Evolutionary conservation across 2,888 invertebrate genomes (phyloP).

Genomic region (Baccha elongata): DNA sequence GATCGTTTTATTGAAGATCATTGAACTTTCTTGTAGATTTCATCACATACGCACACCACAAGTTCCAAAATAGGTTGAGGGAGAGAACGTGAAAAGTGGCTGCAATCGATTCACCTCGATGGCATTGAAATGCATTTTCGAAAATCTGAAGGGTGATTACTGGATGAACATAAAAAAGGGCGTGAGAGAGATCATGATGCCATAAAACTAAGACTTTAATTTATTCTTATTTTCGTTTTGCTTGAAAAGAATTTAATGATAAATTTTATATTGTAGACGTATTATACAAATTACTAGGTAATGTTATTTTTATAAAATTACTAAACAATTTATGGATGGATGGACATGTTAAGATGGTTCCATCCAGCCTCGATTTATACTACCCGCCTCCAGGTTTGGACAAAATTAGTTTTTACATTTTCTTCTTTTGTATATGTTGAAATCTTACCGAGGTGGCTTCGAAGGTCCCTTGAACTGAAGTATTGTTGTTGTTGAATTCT

Average conservation of each 20-base stretch:
- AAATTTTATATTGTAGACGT: no score
- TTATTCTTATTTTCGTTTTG: neutral
- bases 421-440: no score
- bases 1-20: slow-evolving; percentile 52
- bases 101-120: slow-evolving; percentile 27
- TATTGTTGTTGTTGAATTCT: no score
- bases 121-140: neutral
- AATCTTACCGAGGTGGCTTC: no score
- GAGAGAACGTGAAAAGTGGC: slow-evolving; percentile 6
- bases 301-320: no score
- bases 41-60: neutral
- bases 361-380: no score
- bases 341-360: no score
- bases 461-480: no score
- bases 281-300: no score
- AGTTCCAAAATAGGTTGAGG: slow-evolving; percentile 2
- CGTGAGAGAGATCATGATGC: slow-evolving; percentile 24
- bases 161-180: neutral
- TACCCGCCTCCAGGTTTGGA: no score
- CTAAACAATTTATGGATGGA: no score
- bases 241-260: neutral
- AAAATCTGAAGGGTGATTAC: slow-evolving; percentile 1
- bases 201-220: neutral
- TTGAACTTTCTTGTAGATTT: slow-evolving; percentile 41
- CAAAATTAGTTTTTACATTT: no score